Evolutionary conservation across 2,797 vertebrate species (phyloP).

Genomic region (Brachyrhaphis roseni): DNA sequence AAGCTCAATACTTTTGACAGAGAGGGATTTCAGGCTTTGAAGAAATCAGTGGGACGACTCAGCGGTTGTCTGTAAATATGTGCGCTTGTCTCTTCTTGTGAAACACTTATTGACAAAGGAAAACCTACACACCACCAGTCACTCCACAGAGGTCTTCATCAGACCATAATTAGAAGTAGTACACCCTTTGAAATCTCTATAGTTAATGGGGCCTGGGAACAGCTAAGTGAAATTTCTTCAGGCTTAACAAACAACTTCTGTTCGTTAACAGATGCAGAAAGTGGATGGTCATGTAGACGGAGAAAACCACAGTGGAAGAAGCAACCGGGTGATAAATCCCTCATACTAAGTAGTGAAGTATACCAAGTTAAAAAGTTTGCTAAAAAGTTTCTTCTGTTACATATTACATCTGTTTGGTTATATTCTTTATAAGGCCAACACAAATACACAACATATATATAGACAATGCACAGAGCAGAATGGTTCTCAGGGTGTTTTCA

Average conservation of each 20-base stretch:
- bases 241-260: constrained; percentile 37
- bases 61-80: constrained; percentile 50
- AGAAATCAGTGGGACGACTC: constrained; percentile 51
- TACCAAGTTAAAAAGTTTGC: background rate
- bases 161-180: constrained; percentile 16
- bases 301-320: constrained; percentile 19
- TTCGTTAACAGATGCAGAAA: constrained; percentile 41
- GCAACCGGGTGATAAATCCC: background rate
- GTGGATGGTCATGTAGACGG: constrained; percentile 33
- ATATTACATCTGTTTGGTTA: background rate
- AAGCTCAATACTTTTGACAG: constrained; percentile 59
- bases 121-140: background rate
- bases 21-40: constrained; percentile 57
- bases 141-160: constrained; percentile 20
- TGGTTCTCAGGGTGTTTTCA: background rate
- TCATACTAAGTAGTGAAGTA: background rate
- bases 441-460: background rate
- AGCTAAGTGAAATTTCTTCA: constrained; percentile 29
- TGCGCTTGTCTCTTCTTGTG: constrained; percentile 27
- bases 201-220: constrained; percentile 41
- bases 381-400: background rate
- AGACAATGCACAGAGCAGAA: background rate
- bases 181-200: constrained; percentile 17
- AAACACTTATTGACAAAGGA: constrained; percentile 24
- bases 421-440: background rate